Evolutionary conservation across 2,888 invertebrate genomes (phyloP), one percentile per base, ranked within the genome.

Genomic region (Lymantria monacha): DNA sequence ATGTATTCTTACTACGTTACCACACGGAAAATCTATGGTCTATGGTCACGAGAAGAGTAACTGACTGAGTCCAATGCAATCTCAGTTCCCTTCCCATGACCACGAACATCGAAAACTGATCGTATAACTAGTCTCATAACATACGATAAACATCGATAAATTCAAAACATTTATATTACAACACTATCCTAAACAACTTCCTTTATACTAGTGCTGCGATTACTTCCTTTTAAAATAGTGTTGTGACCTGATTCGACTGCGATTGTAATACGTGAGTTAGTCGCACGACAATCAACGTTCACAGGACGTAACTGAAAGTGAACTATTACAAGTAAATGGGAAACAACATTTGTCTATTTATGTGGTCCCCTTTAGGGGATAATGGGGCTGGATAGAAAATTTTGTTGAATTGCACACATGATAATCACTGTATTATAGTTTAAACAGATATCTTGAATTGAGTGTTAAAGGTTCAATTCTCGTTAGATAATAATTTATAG

Each of bases 251-350:
- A 43, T 61, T 49, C 51, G 49, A 50, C 50, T 49, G 40, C 66
- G 50, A 63, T 54, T 49, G 63, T 62, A 80, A 85, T 85, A 68
- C 84, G 86, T 55, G 48, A 44, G 50, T 46, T 42, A 48, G 61
- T 67, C 67, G 63, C 67, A 67, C 87, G 87, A 63, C 77, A 87
- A 87, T 87, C 76, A 80, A 68, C 62, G 69, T 74, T 62, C 74
- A 74, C 85, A 82, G 81, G 86, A 85, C 81, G 87, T 63, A n/a
- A 66, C 74, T 73, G 76, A 74, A 81, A 76, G 74, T 71, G 71
- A 74, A 76, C 85, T 74, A 85, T 85, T 87, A 85, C 73, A 74
- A 81, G 80, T 81, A 86, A 87, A 86, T 85, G 86, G 87, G 85
- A 82, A 83, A 85, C 79, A 72, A 59, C 72, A 71, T 82, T 81